Base-by-base conservation (phyloP, 2,113 vertebrate species). In the Rhegmatorhina hoffmannsi region DNA sequence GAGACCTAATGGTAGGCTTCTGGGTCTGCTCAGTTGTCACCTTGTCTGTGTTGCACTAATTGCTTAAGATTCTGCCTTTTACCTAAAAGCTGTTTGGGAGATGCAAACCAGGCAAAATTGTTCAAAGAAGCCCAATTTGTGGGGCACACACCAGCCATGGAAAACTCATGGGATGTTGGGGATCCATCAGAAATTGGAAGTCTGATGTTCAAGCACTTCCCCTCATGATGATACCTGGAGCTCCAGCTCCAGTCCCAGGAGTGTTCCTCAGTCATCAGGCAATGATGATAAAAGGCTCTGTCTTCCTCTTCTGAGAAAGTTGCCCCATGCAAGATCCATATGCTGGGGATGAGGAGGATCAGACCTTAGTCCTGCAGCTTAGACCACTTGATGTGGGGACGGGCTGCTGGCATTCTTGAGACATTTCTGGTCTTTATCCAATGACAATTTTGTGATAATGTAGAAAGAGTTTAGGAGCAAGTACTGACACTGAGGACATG, bases 1-100 rank as follows among this genome's bases (percentile, higher is more conserved):
- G 77, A 91, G 67, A 89, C 70, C 68, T 84, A 86, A 74, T 58
- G 19, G 36, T 79, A 58, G 66, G 62, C n/a, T 96, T 95, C 90
- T 90, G 94, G 70, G 19, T 90, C 92, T 93, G 70, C 78, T 96
- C 94, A 96, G 84, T 58, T 91, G 78, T 87, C 92, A 88, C 88
- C 49, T 75, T 88, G 87, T 73, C 93, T 96, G 33, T 79, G 78
- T 58, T 78, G 58, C 58, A 62, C n/a, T 96, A 79, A 95, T 83
- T 95, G 53, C 75, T 49, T 68, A 73, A 87, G 74, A 90, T 68
- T 49, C 62, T 93, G 74, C 36, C 44, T 85, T 91, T 90, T 56
- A 79, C 44, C 66, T 85, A 64, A 87, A 95, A 95, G 78, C 90
- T 90, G 82, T 64, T 85, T 85, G 74, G 44, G 75, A 79, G 70